Evolutionary conservation across 2,113 vertebrate genomes (phyloP), one percentile per base, ranked within the genome.

Genomic region (Sturnus vulgaris): DNA sequence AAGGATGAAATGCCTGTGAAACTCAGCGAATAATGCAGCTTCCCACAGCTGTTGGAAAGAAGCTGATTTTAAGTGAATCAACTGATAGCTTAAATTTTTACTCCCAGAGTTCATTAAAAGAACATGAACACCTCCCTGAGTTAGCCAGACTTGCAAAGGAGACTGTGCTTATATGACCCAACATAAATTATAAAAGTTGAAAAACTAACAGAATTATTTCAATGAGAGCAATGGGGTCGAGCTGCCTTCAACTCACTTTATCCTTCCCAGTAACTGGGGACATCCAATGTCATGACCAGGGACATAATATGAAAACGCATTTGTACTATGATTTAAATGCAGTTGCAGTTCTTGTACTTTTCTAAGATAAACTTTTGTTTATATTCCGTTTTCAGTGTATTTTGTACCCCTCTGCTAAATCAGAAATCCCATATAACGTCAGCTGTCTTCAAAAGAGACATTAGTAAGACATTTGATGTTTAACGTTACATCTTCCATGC

Each of bases 401-500:
- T 89, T 69, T 72, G 6, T 30, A 60, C 46, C 10, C 23, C 37
- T 83, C 23, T 60, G 23, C 23, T 77, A 52, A 68, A 90, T 84
- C 30, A 69, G 60, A 81, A 84, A 93, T 35, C 21, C 10, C 9
- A 52, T 46, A 9, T 31, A 60, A 70, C 8, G 16, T 15, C 64
- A 82, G 30, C 63, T 68, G 44, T 64, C 21, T 64, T 86, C 68
- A 92, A 73, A 44, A 52, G 39, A 47, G 33, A 86, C 21, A 53
- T 35, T 82, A 79, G 30, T 44, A 71, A 82, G 21, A 46, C 11
- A 30, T 71, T 57, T 75, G 37, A 44, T 35, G 66, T 30, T 80
- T 89, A 55, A 56, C 0, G 0, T 52, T 69, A 37, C 16, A 83
- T 18, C 10, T 27, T 60, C 15, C 33, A 37, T n/a, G 17, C 20